phyloP scores from a whole-genome alignment of 2,113 vertebrate genomes.

The Pteropus alecto region DNA sequence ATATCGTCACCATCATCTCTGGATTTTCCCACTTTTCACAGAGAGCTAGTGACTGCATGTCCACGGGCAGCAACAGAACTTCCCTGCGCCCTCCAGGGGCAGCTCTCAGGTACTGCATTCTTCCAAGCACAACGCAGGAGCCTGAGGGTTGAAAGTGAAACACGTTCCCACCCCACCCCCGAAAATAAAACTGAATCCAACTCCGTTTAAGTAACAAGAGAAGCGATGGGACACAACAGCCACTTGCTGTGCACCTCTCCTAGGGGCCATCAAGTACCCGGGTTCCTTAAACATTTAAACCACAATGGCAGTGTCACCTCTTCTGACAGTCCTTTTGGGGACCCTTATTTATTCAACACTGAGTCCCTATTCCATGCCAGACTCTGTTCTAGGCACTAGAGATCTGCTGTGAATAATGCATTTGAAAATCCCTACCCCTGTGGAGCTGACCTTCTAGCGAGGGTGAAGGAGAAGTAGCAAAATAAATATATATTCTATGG shows the following conservation, averaged over 20 bases:
- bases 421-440: background rate
- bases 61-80: rapidly evolving
- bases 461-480: background rate
- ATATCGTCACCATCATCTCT: too few relatives aligned
- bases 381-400: background rate
- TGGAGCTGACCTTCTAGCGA: background rate
- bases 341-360: background rate
- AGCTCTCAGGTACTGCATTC: background rate
- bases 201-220: background rate
- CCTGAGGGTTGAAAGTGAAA: background rate
- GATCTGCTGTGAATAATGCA: background rate
- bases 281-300: background rate
- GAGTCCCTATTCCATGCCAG: background rate
- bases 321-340: background rate
- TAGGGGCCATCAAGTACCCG: background rate
- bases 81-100: background rate
- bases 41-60: rapidly evolving
- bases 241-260: background rate
- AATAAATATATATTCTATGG: background rate
- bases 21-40: background rate
- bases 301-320: background rate
- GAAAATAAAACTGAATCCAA: background rate
- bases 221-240: background rate
- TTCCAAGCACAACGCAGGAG: background rate
- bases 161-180: rapidly evolving